These are phyloP conservation scores for Macrobrachium rosenbergii DNA, from an alignment of 1,140 invertebrate species.

Conservation along the genomic window DNA sequence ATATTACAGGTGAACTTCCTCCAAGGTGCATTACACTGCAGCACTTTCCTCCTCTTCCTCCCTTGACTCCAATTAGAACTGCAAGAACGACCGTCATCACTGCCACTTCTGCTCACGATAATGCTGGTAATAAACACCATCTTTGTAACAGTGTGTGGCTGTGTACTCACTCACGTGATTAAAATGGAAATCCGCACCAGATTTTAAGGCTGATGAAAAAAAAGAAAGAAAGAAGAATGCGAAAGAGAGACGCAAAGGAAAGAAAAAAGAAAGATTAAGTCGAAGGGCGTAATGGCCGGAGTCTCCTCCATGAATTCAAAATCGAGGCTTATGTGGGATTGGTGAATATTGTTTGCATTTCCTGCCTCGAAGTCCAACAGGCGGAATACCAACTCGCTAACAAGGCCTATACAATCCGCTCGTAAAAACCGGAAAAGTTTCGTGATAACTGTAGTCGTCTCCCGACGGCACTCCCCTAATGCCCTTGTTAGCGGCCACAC, in stretches of 20 bases:
- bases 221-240: slow-evolving; percentile 15
- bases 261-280: not conserved
- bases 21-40: not conserved
- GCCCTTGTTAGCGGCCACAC: no score
- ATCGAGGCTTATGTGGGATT: slow-evolving; percentile 40
- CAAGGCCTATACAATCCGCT: no score
- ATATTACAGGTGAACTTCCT: not conserved
- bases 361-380: not conserved
- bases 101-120: no score
- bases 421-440: no score
- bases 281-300: slow-evolving; percentile 30
- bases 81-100: no score
- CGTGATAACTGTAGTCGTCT: no score
- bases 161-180: not conserved
- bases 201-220: slow-evolving; percentile 10
- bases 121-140: not conserved
- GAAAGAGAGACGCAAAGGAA: not conserved
- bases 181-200: not conserved
- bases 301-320: slow-evolving; percentile 49
- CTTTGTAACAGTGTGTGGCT: not conserved
- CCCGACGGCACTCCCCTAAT: no score
- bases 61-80: not conserved
- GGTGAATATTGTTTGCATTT: slow-evolving; percentile 33
- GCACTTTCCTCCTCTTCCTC: not conserved
- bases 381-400: no score